A percentile compares a stretch with the other conserved stretches of the same genome.
Conservation (phyloP, 2,113 vertebrate genomes). For the Corythoichthys haematopterus region DNA sequence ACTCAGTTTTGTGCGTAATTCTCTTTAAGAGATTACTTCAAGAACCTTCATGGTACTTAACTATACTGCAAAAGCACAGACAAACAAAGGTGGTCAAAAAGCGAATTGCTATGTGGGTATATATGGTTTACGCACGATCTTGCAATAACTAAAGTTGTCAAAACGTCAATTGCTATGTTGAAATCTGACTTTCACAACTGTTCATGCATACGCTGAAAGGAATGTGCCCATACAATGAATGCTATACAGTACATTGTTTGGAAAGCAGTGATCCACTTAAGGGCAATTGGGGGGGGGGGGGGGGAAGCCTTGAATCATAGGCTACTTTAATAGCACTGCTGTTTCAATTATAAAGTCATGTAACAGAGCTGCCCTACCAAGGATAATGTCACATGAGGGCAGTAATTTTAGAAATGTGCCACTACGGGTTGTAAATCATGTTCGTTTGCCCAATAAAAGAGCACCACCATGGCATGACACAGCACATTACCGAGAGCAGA, state of each 20-base stretch:
- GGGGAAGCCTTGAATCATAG: conserved; percentile 39
- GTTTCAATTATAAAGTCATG: conserved; percentile 32
- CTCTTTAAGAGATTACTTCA: neutral
- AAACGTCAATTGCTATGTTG: neutral
- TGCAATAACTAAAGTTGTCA: neutral
- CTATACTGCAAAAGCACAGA: neutral
- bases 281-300: conserved; percentile 14
- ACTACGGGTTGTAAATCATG: conserved; percentile 6
- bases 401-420: conserved; percentile 6
- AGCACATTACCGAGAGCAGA: conserved; percentile 50
- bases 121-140: neutral
- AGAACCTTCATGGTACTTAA: neutral
- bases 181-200: conserved; percentile 17
- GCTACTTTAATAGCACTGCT: conserved; percentile 32
- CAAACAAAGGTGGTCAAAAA: neutral
- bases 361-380: conserved; percentile 18
- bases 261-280: conserved; percentile 28
- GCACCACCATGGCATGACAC: conserved; percentile 48
- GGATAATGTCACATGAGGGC: neutral
- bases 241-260: conserved; percentile 22
- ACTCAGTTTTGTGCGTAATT: neutral
- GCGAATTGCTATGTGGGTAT: neutral
- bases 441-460: conserved; percentile 12
- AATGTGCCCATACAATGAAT: conserved; percentile 23
- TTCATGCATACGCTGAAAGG: conserved; percentile 38